Evolutionary conservation across 2,888 invertebrate genomes (phyloP).

Genomic region (Biston betularia): DNA sequence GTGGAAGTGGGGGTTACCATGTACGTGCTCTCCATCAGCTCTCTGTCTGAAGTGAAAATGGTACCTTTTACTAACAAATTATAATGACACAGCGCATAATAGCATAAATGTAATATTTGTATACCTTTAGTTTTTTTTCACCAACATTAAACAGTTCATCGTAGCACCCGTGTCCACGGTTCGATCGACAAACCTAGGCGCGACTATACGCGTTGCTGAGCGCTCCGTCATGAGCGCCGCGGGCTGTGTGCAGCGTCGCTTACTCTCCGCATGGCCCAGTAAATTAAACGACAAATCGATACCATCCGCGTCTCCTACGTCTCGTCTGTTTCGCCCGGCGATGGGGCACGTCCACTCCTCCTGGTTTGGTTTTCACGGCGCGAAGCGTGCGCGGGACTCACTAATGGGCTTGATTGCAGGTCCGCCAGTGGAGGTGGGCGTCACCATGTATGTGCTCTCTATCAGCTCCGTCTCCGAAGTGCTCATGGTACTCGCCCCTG

Average conservation of each 20-base stretch:
- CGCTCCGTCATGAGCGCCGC: no score
- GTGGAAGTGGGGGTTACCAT: conserved; percentile 93
- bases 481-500: conserved; percentile 94
- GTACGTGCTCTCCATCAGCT: conserved; percentile 93
- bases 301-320: no score
- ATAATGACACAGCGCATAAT: conserved; percentile 49
- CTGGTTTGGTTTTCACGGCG: conserved; percentile 80
- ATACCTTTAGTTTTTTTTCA: conserved; percentile 59
- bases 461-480: conserved; percentile 99
- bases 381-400: conserved; percentile 73
- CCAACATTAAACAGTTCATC: conserved; percentile 83
- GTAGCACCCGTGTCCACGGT: conserved; percentile 76
- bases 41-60: conserved; percentile 94
- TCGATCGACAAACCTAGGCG: conserved; percentile 51
- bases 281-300: no score
- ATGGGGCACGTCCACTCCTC: conserved; percentile 66
- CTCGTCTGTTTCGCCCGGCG: not conserved
- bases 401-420: conserved; percentile 90
- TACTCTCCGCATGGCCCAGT: no score
- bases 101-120: conserved; percentile 58
- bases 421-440: conserved; percentile 98
- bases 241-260: no score
- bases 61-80: conserved; percentile 76
- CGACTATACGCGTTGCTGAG: no score
- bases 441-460: conserved; percentile 99